These are phyloP conservation scores for Drosophila ananassae DNA, from an alignment of 1,140 invertebrate species.

Conservation along the genomic window DNA sequence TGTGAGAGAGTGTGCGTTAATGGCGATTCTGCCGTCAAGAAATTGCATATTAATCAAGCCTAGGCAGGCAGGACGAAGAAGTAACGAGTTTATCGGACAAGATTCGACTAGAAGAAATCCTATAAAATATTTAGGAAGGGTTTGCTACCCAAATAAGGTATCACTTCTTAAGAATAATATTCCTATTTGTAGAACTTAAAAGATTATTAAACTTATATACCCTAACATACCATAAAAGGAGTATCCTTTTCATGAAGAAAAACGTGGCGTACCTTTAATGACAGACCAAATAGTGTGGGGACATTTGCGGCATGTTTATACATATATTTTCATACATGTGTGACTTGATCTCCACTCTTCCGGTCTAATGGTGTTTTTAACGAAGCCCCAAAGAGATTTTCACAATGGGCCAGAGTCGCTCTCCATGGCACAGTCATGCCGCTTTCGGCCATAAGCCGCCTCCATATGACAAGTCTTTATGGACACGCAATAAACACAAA, in stretches of 20 bases:
- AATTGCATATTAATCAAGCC: conserved; percentile 79
- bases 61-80: conserved; percentile 41
- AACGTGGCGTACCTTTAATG: conserved; percentile 65
- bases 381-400: conserved; percentile 32
- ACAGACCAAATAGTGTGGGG: conserved; percentile 53
- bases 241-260: conserved; percentile 3
- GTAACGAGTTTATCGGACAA: background rate
- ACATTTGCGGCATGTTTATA: conserved; percentile 17
- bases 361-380: conserved; percentile 35
- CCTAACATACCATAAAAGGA: background rate
- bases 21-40: conserved; percentile 65
- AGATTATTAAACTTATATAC: background rate
- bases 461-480: conserved; percentile 64
- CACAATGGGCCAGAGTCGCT: background rate
- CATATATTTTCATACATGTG: conserved; percentile 4
- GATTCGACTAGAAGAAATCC: conserved; percentile 2
- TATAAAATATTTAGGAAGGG: background rate
- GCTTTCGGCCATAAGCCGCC: conserved; percentile 21
- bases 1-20: conserved; percentile 56
- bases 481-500: conserved; percentile 76
- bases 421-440: background rate
- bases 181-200: too few species aligned
- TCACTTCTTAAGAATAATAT: too few species aligned
- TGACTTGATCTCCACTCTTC: conserved; percentile 10
- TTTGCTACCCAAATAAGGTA: too few species aligned